These are phyloP conservation scores for Delphinapterus leucas DNA, from an alignment of 2,113 vertebrate genomes.

Conservation along the genomic window DNA sequence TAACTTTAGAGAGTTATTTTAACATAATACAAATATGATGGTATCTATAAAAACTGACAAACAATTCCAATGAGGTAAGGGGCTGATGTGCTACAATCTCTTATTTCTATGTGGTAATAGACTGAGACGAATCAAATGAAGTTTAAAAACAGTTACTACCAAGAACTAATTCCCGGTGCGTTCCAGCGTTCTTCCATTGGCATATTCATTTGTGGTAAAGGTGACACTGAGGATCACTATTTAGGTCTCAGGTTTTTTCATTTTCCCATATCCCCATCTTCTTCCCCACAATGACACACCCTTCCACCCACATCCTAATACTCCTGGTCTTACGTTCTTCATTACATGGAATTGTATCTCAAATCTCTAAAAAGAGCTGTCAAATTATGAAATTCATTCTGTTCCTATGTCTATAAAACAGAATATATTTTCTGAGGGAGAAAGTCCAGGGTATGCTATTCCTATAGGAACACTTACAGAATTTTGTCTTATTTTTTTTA, in stretches of 20 bases:
- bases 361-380: background rate
- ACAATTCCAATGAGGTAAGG: background rate
- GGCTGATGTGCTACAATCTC: background rate
- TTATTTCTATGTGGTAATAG: background rate
- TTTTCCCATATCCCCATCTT: background rate
- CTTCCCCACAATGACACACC: background rate
- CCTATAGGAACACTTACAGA: background rate
- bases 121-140: background rate
- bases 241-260: background rate
- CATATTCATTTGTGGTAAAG: background rate
- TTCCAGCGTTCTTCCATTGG: background rate
- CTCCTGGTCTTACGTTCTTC: background rate
- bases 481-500: background rate
- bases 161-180: accelerated
- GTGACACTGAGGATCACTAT: background rate
- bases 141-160: background rate
- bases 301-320: background rate
- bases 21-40: background rate
- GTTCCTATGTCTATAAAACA: background rate
- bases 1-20: background rate
- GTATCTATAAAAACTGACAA: background rate
- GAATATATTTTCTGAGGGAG: background rate
- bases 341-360: background rate
- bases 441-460: background rate
- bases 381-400: constrained; percentile 30